A percentile compares a stretch with the other conserved stretches of the same genome.
Conservation (phyloP, 2,888 invertebrate species). For the Melanchra persicariae region DNA sequence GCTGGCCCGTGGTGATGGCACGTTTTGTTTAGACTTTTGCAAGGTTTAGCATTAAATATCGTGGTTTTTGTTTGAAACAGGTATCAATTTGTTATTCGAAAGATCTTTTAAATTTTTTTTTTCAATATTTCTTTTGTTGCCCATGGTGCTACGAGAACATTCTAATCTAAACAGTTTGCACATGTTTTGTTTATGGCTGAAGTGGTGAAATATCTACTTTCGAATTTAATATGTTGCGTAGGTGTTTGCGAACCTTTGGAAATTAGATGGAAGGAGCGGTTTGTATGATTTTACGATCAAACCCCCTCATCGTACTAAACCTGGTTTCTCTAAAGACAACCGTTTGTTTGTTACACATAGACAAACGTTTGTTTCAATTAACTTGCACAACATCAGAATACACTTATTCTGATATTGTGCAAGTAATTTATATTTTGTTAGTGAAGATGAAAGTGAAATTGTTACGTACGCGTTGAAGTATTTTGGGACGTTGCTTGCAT, state of each 20-base stretch:
- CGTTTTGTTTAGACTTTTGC: constrained; percentile 63
- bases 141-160: not conserved
- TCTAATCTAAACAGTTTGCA: constrained; percentile 7
- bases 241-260: constrained; percentile 30
- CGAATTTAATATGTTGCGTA: constrained; percentile 27
- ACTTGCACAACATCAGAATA: too few species aligned
- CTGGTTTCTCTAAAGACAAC: constrained; percentile 24
- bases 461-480: constrained; percentile 68
- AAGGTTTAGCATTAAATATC: constrained; percentile 30
- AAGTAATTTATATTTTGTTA: constrained; percentile 71
- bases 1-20: constrained; percentile 56
- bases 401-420: constrained; percentile 41
- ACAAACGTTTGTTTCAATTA: not conserved
- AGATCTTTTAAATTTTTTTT: not conserved
- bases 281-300: constrained; percentile 16
- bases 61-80: constrained; percentile 34
- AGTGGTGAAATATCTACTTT: constrained; percentile 45
- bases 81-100: not conserved
- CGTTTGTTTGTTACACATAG: not conserved
- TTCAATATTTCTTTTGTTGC: not conserved
- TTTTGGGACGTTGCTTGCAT: constrained; percentile 75
- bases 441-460: constrained; percentile 79
- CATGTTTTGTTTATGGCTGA: constrained; percentile 12
- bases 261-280: not conserved
- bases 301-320: not conserved